Base-by-base conservation (phyloP, 2,797 vertebrate species). In the Siniperca undulata region DNA sequence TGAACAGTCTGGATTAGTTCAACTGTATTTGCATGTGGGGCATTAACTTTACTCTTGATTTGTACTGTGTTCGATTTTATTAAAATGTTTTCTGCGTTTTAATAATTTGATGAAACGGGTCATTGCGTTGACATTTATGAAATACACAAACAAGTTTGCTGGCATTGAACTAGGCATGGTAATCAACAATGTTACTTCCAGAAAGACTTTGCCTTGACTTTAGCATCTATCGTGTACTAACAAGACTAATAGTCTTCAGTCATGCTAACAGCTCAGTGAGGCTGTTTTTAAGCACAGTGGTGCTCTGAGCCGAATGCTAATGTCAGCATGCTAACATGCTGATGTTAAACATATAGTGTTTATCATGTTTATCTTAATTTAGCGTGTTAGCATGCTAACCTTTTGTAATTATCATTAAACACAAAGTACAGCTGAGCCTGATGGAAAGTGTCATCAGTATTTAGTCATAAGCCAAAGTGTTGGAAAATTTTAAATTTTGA, bases 41-140 rank as follows among this genome's bases (percentile, higher is more conserved):
- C 50, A 42, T 78, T 48, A 78, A 55, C 44, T 80, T 78, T 68
- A 82, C 66, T 82, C 17, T 81, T 89, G 50, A 80, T 85, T 90
- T 93, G 77, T 91, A 86, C 82, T 52, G 70, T 83, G 55, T 88
- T 89, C 61, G 79, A 87, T 91, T 90, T 88, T 90, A 93, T 93
- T 91, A 94, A 94, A 91, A 80, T 86, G 52, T 85, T 82, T 79
- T 88, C 74, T 87, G 89, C 65, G 56, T 92, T 86, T 90, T 84
- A 82, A 71, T 50, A 40, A 20, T 58, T 48, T 73, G 50, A 38
- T 62, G 64, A 61, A 46, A 0, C 19, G 2, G 2, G 55, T 76
- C 0, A 14, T n/a, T 65, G 12, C 44, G 62, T 82, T n/a, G 36
- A 44, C 60, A 2, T 48, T 70, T 50, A 3, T 58, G 5, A 70